phyloP scores from a whole-genome alignment of 2,888 invertebrate genomes.

The Hetaerina titia region DNA sequence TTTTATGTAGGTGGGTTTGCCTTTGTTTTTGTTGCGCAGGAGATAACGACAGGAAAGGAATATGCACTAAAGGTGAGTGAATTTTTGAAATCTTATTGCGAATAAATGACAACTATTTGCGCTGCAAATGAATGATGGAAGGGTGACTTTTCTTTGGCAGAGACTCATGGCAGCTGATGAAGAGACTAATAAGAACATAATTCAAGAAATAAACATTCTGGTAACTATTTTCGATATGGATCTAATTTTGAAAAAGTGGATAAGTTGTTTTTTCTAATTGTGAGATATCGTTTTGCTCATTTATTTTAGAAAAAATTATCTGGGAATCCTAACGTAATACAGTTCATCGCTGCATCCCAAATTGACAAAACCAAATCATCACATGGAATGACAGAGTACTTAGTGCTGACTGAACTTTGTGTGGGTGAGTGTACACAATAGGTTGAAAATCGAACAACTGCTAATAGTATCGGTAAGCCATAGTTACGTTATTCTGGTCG shows the following conservation, averaged over 20 bases:
- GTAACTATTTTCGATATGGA: slow-evolving; percentile 72
- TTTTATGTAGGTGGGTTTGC: slow-evolving; percentile 92
- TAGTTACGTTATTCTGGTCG: too few species aligned
- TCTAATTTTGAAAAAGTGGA: background rate
- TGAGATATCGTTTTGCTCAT: background rate
- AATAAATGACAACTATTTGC: background rate
- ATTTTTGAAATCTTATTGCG: background rate
- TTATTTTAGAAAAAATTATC: slow-evolving; percentile 87
- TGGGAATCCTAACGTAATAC: slow-evolving; percentile 94
- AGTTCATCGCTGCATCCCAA: slow-evolving; percentile 90
- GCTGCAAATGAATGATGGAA: background rate
- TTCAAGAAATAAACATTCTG: slow-evolving; percentile 90
- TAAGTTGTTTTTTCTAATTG: background rate
- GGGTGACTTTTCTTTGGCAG: slow-evolving; percentile 75
- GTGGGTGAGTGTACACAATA: slow-evolving; percentile 80
- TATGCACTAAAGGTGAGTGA: slow-evolving; percentile 91
- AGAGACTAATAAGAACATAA: slow-evolving; percentile 87
- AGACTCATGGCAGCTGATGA: slow-evolving; percentile 91
- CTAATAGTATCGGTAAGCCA: too few species aligned
- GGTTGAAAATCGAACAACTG: too few species aligned
- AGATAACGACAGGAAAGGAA: slow-evolving; percentile 89
- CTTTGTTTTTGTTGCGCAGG: slow-evolving; percentile 96
- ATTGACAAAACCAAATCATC: slow-evolving; percentile 88
- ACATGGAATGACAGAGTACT: slow-evolving; percentile 92
- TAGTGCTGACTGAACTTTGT: slow-evolving; percentile 95